Conservation (phyloP, 2,113 vertebrate genomes). For the Butorides virescens region DNA sequence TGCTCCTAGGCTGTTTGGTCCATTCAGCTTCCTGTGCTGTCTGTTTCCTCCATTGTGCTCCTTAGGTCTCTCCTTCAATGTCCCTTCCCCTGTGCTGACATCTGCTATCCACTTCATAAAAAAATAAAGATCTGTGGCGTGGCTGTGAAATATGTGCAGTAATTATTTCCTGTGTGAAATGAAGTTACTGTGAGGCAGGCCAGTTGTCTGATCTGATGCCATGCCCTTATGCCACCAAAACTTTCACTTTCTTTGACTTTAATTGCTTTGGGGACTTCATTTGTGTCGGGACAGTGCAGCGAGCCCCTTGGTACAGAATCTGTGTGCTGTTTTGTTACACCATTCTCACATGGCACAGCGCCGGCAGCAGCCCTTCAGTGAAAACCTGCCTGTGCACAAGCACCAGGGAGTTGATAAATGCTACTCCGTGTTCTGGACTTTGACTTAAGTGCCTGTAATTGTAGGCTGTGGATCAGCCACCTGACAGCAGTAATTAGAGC, state of each 20-base stretch:
- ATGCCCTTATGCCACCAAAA: neutral
- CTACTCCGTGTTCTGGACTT: neutral
- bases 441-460: neutral
- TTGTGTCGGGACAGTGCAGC: neutral
- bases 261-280: neutral
- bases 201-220: neutral
- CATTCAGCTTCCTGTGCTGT: fast-evolving
- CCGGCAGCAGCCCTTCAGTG: neutral
- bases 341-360: fast-evolving
- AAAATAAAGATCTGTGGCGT: neutral
- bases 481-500: neutral
- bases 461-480: neutral
- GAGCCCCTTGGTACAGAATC: neutral
- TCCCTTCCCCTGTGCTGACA: neutral
- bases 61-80: neutral
- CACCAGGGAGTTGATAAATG: neutral
- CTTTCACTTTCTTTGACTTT: neutral
- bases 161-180: neutral
- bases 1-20: fast-evolving
- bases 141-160: neutral
- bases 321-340: neutral
- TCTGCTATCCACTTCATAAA: neutral
- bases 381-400: neutral
- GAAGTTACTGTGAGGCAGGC: neutral
- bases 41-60: neutral